Conservation (phyloP, 2,797 vertebrate species). For the Myotis planiceps region DNA sequence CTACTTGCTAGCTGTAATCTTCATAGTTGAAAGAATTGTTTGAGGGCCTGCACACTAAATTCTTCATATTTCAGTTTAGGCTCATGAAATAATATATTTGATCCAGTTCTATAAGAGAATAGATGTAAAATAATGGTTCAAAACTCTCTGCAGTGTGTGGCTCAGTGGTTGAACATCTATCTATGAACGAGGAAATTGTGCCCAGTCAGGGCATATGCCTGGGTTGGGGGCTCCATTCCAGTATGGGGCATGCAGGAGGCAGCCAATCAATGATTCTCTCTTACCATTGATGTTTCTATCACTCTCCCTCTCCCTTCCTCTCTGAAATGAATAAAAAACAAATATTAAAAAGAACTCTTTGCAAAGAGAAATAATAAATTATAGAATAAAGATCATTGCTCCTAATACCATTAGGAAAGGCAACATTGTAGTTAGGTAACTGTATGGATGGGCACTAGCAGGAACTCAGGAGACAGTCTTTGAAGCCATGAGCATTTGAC, state of each 20-base stretch:
- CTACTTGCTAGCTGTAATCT: neutral
- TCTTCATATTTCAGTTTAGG: neutral
- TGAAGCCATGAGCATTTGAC: neutral
- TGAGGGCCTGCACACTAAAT: neutral
- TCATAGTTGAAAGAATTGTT: neutral
- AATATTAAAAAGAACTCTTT: neutral
- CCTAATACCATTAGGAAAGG: neutral
- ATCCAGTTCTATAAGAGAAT: neutral
- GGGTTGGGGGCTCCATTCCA: too few species aligned
- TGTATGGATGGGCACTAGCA: too few species aligned
- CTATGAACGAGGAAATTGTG: too few species aligned
- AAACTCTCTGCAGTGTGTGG: neutral
- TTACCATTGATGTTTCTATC: too few species aligned
- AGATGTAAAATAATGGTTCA: neutral
- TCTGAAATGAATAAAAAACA: too few species aligned
- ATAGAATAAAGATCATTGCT: neutral
- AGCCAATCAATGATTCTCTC: too few species aligned
- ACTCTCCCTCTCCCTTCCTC: too few species aligned
- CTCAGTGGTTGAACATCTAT: too few species aligned
- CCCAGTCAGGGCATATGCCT: too few species aligned
- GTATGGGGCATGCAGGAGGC: too few species aligned
- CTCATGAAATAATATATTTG: neutral
- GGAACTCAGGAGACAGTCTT: too few species aligned
- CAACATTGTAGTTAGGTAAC: neutral
- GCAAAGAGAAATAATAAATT: neutral